These are phyloP conservation scores for Notiomystis cincta DNA, from an alignment of 2,113 vertebrate genomes.

Conservation along the genomic window DNA sequence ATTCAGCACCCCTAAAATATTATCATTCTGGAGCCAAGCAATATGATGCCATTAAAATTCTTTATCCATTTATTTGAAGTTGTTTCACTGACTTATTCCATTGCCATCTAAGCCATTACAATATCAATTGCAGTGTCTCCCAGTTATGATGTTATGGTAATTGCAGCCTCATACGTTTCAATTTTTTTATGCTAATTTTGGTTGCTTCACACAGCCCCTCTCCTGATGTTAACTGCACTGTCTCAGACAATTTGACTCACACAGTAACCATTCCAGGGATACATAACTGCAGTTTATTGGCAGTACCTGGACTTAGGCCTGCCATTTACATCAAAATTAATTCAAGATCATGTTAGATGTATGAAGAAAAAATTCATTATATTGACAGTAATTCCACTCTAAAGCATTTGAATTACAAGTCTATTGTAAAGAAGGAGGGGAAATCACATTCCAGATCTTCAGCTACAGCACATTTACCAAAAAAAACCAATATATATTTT, in stretches of 20 bases:
- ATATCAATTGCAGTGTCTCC: neutral
- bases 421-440: neutral
- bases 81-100: conserved; percentile 25
- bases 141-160: neutral
- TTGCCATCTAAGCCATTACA: conserved; percentile 3
- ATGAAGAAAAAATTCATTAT: neutral
- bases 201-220: neutral
- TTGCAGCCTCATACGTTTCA: neutral
- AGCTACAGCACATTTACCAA: neutral
- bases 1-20: neutral
- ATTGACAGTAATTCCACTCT: neutral
- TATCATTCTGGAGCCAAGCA: neutral
- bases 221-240: neutral
- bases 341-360: neutral
- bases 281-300: neutral
- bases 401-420: neutral
- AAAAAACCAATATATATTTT: neutral
- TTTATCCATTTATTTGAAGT: neutral
- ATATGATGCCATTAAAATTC: neutral
- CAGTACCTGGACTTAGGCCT: neutral
- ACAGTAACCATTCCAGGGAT: neutral
- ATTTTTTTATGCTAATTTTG: conserved; percentile 24
- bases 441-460: neutral
- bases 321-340: neutral
- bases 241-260: neutral